Evolutionary conservation across 2,113 vertebrate species (phyloP).

Genomic region (Atlantisia rogersi): DNA sequence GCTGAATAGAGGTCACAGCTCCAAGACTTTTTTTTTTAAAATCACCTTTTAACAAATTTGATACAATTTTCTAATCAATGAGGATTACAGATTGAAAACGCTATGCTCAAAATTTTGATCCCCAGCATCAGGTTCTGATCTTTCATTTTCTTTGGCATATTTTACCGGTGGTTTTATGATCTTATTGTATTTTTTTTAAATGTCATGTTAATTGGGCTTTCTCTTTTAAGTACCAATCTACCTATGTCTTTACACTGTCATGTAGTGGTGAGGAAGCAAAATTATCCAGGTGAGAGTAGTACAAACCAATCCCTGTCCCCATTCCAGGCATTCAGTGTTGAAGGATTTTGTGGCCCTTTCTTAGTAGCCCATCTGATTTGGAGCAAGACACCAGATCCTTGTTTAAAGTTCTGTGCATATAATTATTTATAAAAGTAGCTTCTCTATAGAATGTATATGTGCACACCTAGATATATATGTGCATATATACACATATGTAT

Average conservation of each 20-base stretch:
- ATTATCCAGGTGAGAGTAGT: neutral
- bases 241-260: neutral
- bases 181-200: neutral
- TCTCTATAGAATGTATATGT: neutral
- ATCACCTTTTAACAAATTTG: neutral
- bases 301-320: neutral
- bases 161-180: neutral
- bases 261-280: neutral
- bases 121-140: neutral
- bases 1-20: neutral
- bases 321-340: neutral
- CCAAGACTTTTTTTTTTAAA: neutral
- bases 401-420: neutral
- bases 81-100: neutral
- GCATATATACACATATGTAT: too few species aligned
- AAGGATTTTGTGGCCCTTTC: neutral
- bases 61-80: neutral
- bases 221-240: neutral
- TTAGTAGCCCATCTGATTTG: neutral
- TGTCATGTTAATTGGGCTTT: neutral
- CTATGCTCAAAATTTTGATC: neutral
- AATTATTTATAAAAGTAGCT: neutral
- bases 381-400: neutral
- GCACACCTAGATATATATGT: neutral
- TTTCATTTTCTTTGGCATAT: neutral